A percentile compares a stretch with the other conserved stretches of the same genome.
Evolutionary conservation across 2,888 invertebrate genomes (phyloP).

Genomic region (Archips xylosteana): DNA sequence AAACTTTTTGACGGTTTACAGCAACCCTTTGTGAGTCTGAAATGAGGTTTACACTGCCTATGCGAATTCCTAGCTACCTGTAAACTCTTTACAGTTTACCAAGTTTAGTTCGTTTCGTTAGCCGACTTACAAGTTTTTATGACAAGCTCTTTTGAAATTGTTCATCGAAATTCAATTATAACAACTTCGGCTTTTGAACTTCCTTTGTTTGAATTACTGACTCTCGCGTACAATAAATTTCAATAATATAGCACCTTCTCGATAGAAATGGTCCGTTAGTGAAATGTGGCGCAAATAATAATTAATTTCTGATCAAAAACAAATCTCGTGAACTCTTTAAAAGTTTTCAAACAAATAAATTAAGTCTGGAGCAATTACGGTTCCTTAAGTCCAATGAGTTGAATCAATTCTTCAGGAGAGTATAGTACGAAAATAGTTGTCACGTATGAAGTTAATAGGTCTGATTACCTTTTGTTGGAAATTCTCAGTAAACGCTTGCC

Average conservation of each 20-base stretch:
- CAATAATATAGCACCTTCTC: conserved; percentile 26
- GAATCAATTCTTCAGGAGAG: neutral
- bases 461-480: conserved; percentile 30
- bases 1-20: conserved; percentile 49
- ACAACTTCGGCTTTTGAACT: conserved; percentile 33
- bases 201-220: conserved; percentile 40
- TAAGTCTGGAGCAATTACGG: neutral
- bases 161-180: conserved; percentile 41
- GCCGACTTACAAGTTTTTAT: conserved; percentile 41
- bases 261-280: conserved; percentile 20
- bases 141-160: conserved; percentile 40
- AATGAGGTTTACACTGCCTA: conserved; percentile 49
- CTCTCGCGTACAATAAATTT: conserved; percentile 29
- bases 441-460: conserved; percentile 38
- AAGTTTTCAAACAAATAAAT: conserved; percentile 9
- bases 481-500: conserved; percentile 28
- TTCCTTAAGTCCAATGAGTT: neutral
- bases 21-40: conserved; percentile 50
- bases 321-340: conserved; percentile 7
- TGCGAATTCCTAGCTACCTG: conserved; percentile 43
- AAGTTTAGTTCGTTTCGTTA: conserved; percentile 40
- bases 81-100: conserved; percentile 39
- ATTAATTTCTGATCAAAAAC: conserved; percentile 17
- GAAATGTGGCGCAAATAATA: conserved; percentile 26
- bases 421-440: conserved; percentile 14